These are phyloP conservation scores for Odontesthes bonariensis DNA, from an alignment of 2,113 vertebrate genomes.

Conservation along the genomic window DNA sequence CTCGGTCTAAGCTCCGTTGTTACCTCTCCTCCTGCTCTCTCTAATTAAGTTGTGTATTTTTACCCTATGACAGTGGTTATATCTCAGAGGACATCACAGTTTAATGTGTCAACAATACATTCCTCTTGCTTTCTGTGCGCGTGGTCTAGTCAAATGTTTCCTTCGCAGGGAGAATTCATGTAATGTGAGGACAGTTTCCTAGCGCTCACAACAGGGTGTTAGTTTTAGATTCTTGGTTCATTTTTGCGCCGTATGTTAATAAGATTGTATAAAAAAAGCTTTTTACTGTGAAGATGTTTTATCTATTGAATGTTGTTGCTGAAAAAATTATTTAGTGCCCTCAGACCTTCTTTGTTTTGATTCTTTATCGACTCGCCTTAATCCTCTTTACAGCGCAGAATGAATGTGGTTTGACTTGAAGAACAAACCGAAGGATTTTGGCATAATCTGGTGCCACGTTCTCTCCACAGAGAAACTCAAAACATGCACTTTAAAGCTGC, in stretches of 20 bases:
- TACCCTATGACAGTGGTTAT: conserved; percentile 12
- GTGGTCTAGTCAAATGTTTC: neutral
- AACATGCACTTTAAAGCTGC: neutral
- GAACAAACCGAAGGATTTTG: neutral
- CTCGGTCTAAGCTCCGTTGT: neutral
- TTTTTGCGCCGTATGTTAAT: neutral
- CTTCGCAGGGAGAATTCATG: neutral
- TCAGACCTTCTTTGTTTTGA: neutral
- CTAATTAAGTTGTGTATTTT: conserved; percentile 26
- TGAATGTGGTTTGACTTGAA: neutral
- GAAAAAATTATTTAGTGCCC: neutral
- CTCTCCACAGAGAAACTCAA: neutral
- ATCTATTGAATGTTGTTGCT: conserved; percentile 1
- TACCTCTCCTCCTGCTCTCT: neutral
- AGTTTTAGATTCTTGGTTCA: neutral
- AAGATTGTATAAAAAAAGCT: neutral
- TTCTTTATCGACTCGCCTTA: neutral
- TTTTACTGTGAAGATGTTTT: neutral
- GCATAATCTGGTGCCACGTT: neutral
- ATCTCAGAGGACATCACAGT: neutral
- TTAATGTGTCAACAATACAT: neutral
- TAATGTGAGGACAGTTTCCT: neutral
- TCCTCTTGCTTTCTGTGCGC: neutral
- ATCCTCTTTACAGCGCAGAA: neutral
- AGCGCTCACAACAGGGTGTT: too few relatives aligned